Conservation (phyloP, 1,140 invertebrate genomes). For the Leptinotarsa texana region DNA sequence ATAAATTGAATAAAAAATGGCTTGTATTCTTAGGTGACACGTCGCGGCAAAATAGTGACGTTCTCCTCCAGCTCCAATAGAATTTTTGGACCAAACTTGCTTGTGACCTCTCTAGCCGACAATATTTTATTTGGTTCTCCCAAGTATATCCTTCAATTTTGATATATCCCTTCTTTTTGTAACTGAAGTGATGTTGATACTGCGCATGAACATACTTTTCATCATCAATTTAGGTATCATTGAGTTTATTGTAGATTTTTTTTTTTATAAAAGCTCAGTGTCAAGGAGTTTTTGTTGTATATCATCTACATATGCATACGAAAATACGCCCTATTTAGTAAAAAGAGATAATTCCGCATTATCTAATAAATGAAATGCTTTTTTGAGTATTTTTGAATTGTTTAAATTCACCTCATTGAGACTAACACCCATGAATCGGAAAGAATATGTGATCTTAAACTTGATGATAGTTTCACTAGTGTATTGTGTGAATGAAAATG, state of each 20-base stretch:
- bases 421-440: conserved; percentile 33
- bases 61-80: too few species aligned
- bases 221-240: conserved; percentile 40
- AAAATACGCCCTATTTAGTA: conserved; percentile 47
- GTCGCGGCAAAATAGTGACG: too few species aligned
- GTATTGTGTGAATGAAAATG: conserved; percentile 35
- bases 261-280: conserved; percentile 42
- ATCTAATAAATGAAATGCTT: conserved; percentile 9
- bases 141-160: too few species aligned
- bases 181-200: too few species aligned
- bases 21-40: too few species aligned
- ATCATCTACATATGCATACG: conserved; percentile 48
- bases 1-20: too few species aligned
- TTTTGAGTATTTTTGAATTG: conserved; percentile 11
- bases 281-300: conserved; percentile 48
- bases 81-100: too few species aligned
- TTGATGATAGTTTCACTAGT: conserved; percentile 21
- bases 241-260: conserved; percentile 51
- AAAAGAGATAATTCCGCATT: conserved; percentile 43
- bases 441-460: conserved; percentile 37
- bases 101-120: too few species aligned
- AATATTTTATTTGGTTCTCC: too few species aligned
- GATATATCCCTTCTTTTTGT: too few species aligned
- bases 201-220: conserved; percentile 55
- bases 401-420: conserved; percentile 32